Percentiles rank a stretch among this genome's conserved stretches.
Evolutionary conservation across 2,888 invertebrate genomes (phyloP).

Genomic region (Cosmorhoe ocellata): DNA sequence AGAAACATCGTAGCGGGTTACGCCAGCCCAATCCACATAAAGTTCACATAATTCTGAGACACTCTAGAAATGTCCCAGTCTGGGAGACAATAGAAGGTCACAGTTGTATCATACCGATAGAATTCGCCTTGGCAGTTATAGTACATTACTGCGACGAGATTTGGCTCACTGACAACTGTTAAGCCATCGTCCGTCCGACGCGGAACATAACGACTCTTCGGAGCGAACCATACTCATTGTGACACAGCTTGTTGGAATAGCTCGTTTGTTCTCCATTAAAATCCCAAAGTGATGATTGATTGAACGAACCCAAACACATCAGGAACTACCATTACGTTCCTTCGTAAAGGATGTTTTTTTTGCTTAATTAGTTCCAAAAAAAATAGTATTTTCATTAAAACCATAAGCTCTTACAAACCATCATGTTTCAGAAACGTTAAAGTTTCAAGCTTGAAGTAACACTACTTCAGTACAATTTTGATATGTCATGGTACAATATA

Average conservation of each 20-base stretch:
- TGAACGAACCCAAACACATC: neutral
- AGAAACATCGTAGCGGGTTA: conserved; percentile 7
- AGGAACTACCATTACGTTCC: too few species aligned
- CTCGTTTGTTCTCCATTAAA: conserved; percentile 13
- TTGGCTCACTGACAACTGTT: conserved; percentile 69
- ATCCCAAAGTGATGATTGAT: neutral
- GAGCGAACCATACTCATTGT: conserved; percentile 24
- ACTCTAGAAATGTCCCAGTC: conserved; percentile 52
- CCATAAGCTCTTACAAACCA: too few species aligned
- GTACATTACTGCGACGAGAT: conserved; percentile 57
- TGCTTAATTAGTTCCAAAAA: too few species aligned
- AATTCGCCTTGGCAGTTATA: conserved; percentile 72
- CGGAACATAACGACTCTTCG: conserved; percentile 41
- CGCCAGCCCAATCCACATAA: conserved; percentile 2
- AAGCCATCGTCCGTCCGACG: conserved; percentile 34
- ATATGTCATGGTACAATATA: too few species aligned
- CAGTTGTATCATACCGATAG: conserved; percentile 69
- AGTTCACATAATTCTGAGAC: conserved; percentile 16
- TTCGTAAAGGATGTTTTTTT: too few species aligned
- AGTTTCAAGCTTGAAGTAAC: too few species aligned
- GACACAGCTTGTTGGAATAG: conserved; percentile 8
- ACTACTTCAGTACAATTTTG: too few species aligned
- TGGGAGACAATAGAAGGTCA: conserved; percentile 75
- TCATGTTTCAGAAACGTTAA: too few species aligned
- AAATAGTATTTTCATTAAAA: too few species aligned